Evolutionary conservation across 2,113 vertebrate genomes (phyloP).

Genomic region (Micronisus gabar): DNA sequence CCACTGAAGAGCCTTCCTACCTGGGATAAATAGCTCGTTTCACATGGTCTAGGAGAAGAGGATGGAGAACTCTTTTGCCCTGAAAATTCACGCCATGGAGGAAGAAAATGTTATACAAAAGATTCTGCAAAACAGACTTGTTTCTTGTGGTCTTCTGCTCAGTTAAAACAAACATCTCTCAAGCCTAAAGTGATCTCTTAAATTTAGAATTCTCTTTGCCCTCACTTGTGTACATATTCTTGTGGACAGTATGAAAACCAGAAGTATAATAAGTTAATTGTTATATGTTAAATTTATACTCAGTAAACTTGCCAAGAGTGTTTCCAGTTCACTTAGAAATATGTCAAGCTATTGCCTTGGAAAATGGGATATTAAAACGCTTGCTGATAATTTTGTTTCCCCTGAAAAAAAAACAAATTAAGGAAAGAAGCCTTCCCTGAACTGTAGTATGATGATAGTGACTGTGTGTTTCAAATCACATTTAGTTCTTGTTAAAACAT

Average conservation of each 20-base stretch:
- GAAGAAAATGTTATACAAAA: background rate
- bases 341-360: background rate
- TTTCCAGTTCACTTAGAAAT: constrained; percentile 29
- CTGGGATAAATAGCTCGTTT: background rate
- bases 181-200: background rate
- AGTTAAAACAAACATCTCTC: background rate
- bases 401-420: background rate
- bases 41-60: background rate
- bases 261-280: background rate
- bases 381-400: background rate
- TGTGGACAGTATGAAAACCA: background rate
- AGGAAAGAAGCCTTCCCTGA: background rate
- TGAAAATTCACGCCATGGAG: background rate
- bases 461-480: background rate
- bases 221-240: background rate
- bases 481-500: background rate
- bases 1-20: background rate
- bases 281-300: background rate
- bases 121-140: background rate
- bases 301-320: background rate
- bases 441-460: background rate
- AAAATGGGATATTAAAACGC: background rate
- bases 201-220: background rate
- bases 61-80: background rate
- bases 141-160: background rate